A percentile compares a stretch with the other conserved stretches of the same genome.
phyloP scores from a whole-genome alignment of 2,113 vertebrate species.

The Melanostigma gelatinosum region DNA sequence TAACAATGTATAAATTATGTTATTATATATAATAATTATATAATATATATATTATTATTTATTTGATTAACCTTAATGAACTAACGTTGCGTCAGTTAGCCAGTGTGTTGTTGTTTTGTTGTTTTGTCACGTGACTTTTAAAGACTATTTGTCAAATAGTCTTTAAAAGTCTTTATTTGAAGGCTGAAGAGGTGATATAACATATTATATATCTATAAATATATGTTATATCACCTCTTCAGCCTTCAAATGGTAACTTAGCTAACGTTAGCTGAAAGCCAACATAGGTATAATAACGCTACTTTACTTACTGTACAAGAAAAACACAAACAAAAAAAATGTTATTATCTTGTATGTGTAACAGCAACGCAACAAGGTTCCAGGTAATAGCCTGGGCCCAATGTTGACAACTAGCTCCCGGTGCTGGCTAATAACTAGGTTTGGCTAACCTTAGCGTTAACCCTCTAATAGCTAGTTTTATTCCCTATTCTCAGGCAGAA shows the following conservation, averaged over 20 bases:
- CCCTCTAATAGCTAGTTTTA: slow-evolving; percentile 52
- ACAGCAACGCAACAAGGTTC: not conserved
- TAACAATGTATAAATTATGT: too few species aligned
- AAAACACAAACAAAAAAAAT: too few species aligned
- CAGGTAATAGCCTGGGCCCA: slow-evolving; percentile 61
- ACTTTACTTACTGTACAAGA: not conserved
- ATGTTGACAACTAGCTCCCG: slow-evolving; percentile 74
- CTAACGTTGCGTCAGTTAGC: too few species aligned
- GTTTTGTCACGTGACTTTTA: too few species aligned
- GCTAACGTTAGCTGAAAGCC: not conserved
- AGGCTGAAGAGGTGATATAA: too few species aligned
- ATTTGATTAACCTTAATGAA: too few species aligned
- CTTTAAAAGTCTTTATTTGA: too few species aligned
- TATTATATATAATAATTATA: too few species aligned
- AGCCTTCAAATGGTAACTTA: slow-evolving; percentile 36
- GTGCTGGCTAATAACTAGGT: slow-evolving; percentile 71
- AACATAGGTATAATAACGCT: not conserved
- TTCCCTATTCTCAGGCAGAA: slow-evolving; percentile 8
- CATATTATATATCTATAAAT: too few species aligned
- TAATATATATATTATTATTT: too few species aligned
- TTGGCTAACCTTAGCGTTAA: slow-evolving; percentile 75
- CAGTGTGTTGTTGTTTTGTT: too few species aligned
- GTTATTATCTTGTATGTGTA: not conserved
- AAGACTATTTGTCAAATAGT: too few species aligned
- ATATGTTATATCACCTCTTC: slow-evolving; percentile 15